Evolutionary conservation across 2,113 vertebrate genomes (phyloP).

Genomic region (Caretta caretta): DNA sequence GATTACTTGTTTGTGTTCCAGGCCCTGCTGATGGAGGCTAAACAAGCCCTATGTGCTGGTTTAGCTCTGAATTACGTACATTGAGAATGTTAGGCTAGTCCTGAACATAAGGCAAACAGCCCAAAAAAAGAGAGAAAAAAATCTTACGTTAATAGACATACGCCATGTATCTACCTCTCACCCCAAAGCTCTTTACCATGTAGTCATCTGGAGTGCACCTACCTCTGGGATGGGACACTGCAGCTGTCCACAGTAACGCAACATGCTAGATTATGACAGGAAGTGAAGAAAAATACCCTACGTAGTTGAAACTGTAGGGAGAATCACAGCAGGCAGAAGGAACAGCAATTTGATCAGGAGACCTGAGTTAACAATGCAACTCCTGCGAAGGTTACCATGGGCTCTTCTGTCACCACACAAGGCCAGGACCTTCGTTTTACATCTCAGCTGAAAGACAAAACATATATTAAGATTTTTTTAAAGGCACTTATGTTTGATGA

Average conservation of each 20-base stretch:
- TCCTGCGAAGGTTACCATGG: slow-evolving; percentile 31
- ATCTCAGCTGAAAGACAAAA: slow-evolving; percentile 53
- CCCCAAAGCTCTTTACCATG: not conserved
- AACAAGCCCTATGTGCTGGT: not conserved
- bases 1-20: not conserved
- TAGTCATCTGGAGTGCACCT: not conserved
- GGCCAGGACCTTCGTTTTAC: slow-evolving; percentile 21
- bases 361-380: slow-evolving; percentile 14
- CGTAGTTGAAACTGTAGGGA: slow-evolving; percentile 36
- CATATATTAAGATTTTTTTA: not conserved
- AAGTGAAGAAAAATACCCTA: not conserved
- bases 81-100: not conserved
- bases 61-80: not conserved
- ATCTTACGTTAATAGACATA: not conserved
- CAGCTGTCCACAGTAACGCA: not conserved
- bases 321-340: slow-evolving; percentile 37
- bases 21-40: not conserved
- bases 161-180: not conserved
- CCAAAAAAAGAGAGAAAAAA: not conserved
- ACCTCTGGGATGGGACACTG: not conserved
- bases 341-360: slow-evolving; percentile 43
- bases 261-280: not conserved
- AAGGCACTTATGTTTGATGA: not conserved
- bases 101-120: not conserved
- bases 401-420: slow-evolving; percentile 9